Percentiles rank a stretch among this genome's conserved stretches.
Evolutionary conservation across 2,113 vertebrate species (phyloP).

Genomic region (Colius striatus): DNA sequence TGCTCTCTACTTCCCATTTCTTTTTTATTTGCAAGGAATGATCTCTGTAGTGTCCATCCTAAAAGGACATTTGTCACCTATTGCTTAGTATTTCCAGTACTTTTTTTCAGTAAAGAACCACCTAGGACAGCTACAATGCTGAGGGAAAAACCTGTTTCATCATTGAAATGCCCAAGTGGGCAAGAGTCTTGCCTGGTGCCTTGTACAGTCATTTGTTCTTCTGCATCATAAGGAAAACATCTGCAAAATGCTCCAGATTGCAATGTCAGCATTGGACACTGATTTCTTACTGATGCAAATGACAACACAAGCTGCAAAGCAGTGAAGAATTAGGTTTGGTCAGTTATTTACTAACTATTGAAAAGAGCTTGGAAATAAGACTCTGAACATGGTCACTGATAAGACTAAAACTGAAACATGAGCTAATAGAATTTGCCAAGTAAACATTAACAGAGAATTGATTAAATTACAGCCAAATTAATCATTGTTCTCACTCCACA

Average conservation of each 20-base stretch:
- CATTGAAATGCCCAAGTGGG: not conserved
- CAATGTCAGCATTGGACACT: not conserved
- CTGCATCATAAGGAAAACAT: not conserved
- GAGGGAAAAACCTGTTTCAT: not conserved
- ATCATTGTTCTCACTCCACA: not conserved
- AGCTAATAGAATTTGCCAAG: conserved; percentile 10
- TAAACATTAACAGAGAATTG: conserved; percentile 9
- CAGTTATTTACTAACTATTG: not conserved
- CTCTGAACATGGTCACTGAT: not conserved
- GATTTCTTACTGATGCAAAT: not conserved
- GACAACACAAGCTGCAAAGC: not conserved
- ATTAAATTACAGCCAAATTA: conserved; percentile 33
- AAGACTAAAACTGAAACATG: conserved; percentile 4
- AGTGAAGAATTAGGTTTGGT: not conserved
- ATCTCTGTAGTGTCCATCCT: not conserved
- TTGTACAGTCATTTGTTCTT: not conserved
- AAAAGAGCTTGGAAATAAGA: not conserved
- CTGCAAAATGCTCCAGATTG: not conserved
- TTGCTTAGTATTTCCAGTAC: not conserved
- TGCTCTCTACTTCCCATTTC: not conserved
- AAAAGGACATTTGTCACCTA: not conserved
- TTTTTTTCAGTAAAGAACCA: not conserved
- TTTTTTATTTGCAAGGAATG: not conserved
- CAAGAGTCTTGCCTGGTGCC: not conserved
- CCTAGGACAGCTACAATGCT: not conserved